Evolutionary conservation across 2,888 invertebrate species (phyloP).

Genomic region (Bhutanitis thaidina): DNA sequence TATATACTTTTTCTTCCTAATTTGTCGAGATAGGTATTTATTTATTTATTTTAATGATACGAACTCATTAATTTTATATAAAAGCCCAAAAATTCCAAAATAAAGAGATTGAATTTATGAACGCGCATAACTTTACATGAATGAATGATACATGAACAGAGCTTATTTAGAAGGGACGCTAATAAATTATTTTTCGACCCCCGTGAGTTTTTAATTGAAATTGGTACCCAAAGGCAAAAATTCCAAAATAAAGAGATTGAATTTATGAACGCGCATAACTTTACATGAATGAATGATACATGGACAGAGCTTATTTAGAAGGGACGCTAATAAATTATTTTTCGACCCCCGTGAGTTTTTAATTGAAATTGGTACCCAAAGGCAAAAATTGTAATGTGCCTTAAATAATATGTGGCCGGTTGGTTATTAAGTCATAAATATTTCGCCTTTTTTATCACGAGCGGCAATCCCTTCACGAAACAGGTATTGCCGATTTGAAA

Average conservation of each 20-base stretch:
- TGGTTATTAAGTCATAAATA: slow-evolving; percentile 58
- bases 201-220: slow-evolving; percentile 28
- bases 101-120: too few species aligned
- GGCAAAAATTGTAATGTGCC: slow-evolving; percentile 26
- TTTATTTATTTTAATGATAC: too few species aligned
- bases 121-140: too few species aligned
- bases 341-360: slow-evolving; percentile 20
- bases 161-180: slow-evolving; percentile 10
- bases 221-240: slow-evolving; percentile 17
- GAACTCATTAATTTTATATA: too few species aligned
- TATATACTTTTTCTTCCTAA: too few species aligned
- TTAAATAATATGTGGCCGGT: slow-evolving; percentile 33
- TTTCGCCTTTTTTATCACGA: slow-evolving; percentile 26
- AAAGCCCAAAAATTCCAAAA: too few species aligned
- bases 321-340: slow-evolving; percentile 12
- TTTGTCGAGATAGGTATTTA: too few species aligned
- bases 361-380: slow-evolving; percentile 26
- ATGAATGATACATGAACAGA: slow-evolving; percentile 1
- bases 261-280: too few species aligned
- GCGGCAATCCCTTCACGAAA: neutral
- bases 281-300: neutral
- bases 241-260: too few species aligned
- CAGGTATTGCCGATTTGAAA: too few species aligned
- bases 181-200: slow-evolving; percentile 12
- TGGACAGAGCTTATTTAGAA: slow-evolving; percentile 7